Base-by-base conservation (phyloP, 2,113 vertebrate species). In the Gorsachius goisagi region DNA sequence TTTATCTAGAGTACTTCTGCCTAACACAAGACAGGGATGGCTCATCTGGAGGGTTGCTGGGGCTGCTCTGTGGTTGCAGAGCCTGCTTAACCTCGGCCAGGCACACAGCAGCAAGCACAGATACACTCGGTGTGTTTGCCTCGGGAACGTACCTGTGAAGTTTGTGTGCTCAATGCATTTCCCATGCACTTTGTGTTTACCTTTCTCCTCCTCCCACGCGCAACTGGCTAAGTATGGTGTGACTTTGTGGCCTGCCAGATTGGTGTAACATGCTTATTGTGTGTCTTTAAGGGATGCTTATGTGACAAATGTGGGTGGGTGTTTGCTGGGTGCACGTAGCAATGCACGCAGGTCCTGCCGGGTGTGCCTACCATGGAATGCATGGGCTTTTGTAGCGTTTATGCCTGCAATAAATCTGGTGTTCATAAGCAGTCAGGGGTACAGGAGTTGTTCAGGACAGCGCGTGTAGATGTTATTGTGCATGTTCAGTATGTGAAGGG, bases 341-440 rank as follows among this genome's bases (percentile, higher is more conserved):
- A 49, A 30, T 6, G 35, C 44, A 15, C 18, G 1, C 0, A 1
- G 15, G 39, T 84, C 68, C 62, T 59, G 80, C 73, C 0, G 6
- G 63, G 6, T 39, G 18, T 27, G 0, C 32, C 73, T 20, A 6
- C 35, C 8, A 0, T 8, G 26, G 44, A 39, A 28, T 8, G 5
- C 17, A 0, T 47, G 49, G 8, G 2, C 50, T 91, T 41, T 0
- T 32, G 22, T 28, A 8, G 68, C 26, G 28, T 71, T 92, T 60
- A 11, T 78, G 60, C 32, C 53, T 1, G 8, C 30, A 30, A 1
- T 52, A 32, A 58, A 14, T 14, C 16, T 11, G 45, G 22, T 2
- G 3, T 23, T 12, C 5, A 8, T 35, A 22, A 44, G 33, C 60
- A 59, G 23, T 7, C 20, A 0, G 1, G 33, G 33, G 59, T 53